Evolutionary conservation across 2,888 invertebrate species (phyloP), one percentile per base, ranked within the genome.

Genomic region (Punctoribates punctum): DNA sequence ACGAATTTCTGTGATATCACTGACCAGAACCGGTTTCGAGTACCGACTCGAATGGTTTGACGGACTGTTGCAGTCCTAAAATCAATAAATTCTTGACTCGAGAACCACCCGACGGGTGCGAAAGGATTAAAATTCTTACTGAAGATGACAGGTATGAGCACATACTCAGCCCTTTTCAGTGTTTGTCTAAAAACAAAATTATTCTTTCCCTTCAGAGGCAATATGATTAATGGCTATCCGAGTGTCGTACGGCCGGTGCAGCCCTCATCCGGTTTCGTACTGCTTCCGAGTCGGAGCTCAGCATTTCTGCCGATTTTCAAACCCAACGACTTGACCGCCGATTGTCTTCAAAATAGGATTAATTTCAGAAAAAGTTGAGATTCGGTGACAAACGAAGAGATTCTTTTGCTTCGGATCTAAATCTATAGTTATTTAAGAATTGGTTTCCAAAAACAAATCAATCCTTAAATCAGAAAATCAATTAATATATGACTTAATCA

Each of bases 31-130:
- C 25, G 13, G 27, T 34, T 20, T 73, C 73, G 73, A 60, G n/a
- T 20, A 74, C n/a, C 9, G 75, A 70, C 29, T 17, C 42, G 17
- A 73, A 75, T 46, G 79, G 78, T 83, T 15, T 29, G n/a, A 27
- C 9, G 8, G 29, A 65, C 62, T 46, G 15, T 20, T 91, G 91
- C 75, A 93, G 93, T 78, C 93, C 93, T 54, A 90, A 91, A 84
- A 92, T 92, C 83, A 92, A 92, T 84, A 88, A 90, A 83, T 92
- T 92, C 85, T 87, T 93, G 83, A 91, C 92, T 54, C 87, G 93
- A 74, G 92, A 92, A 85, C 93, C 93, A 73, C 93, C 93, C 29
- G 93, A 93, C 87, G 93, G 93, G 83, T 93, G 93, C 87, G 93
- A 93, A 87, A 91, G 88, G 83, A 86, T 91, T 79, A 90, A 89